phyloP scores from a whole-genome alignment of 1,140 invertebrate species.

The Planococcus citri region DNA sequence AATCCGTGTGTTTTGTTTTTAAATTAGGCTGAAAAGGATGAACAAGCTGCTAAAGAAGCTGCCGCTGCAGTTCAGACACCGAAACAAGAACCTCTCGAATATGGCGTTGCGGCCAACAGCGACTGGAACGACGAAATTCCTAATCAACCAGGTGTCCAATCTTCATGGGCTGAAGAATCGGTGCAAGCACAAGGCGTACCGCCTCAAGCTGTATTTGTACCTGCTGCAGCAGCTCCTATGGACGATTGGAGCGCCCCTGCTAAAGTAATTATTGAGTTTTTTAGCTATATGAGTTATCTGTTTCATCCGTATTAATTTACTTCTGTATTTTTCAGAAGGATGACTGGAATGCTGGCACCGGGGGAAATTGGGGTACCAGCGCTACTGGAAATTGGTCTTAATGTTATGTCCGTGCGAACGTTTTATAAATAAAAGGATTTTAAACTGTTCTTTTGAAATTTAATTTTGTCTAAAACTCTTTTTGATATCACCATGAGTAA shows the following conservation, averaged over 20 bases:
- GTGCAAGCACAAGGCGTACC: too few species aligned
- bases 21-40: constrained; percentile 84
- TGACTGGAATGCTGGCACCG: background rate
- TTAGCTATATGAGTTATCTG: too few species aligned
- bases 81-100: constrained; percentile 24
- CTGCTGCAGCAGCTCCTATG: constrained; percentile 29
- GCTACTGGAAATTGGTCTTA: background rate
- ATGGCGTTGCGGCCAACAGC: constrained; percentile 35
- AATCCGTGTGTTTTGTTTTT: too few species aligned
- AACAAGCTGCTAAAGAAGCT: constrained; percentile 73
- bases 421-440: too few species aligned
- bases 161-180: constrained; percentile 39
- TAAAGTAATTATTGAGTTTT: too few species aligned
- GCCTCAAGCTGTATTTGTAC: too few species aligned
- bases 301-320: too few species aligned
- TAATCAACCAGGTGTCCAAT: constrained; percentile 38
- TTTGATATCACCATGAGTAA: too few species aligned
- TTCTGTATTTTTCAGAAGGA: background rate
- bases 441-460: too few species aligned
- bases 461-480: too few species aligned
- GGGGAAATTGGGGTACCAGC: background rate
- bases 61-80: constrained; percentile 34
- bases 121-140: constrained; percentile 34
- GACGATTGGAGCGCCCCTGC: too few species aligned
- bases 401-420: too few species aligned